Evolutionary conservation across 2,888 invertebrate species (phyloP), one percentile per base, ranked within the genome.

Genomic region (Plebejus melissa): DNA sequence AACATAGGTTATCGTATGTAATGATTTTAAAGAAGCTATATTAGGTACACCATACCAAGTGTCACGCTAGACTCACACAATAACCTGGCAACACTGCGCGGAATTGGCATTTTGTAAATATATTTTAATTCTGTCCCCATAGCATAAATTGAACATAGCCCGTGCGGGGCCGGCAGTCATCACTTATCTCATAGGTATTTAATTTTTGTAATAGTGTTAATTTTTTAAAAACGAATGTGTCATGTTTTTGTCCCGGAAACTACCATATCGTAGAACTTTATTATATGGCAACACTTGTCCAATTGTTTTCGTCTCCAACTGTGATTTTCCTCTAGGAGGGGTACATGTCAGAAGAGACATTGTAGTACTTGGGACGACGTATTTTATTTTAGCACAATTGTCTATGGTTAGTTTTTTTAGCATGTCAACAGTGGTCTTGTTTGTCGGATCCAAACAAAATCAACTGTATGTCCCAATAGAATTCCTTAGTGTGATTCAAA

Each of bases 141-240:
- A 91, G 91, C 86, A 86, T 91, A 91, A 91, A 93, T 87, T 87
- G 89, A 89, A 89, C 84, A 86, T 89, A 88, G 87, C 85, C 85
- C 84, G 87, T 84, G 87, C 87, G 85, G 78, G 88, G 89, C 84
- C 88, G 85, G 80, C 83, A 93, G 93, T 93, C 93, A 92, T 91
- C 90, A 89, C 84, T 90, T 93, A 92, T 92, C 93, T 93, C 93
- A 92, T 93, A 93, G 93, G 91, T 93, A 91, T 91, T 91, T 91
- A 92, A 91, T 88, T 90, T 88, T 90, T 88, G 22, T 89, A 85
- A 80, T 89, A 90, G 88, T 85, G 85, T 88, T 89, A 88, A 86
- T 89, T 90, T 88, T 88, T 87, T 83, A 86, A 58, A 65, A 65
- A 87, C 84, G 86, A 87, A 87, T 88, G 90, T 90, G 90, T 92